Conservation (phyloP, 2,113 vertebrate species). For the Mixornis gularis region DNA sequence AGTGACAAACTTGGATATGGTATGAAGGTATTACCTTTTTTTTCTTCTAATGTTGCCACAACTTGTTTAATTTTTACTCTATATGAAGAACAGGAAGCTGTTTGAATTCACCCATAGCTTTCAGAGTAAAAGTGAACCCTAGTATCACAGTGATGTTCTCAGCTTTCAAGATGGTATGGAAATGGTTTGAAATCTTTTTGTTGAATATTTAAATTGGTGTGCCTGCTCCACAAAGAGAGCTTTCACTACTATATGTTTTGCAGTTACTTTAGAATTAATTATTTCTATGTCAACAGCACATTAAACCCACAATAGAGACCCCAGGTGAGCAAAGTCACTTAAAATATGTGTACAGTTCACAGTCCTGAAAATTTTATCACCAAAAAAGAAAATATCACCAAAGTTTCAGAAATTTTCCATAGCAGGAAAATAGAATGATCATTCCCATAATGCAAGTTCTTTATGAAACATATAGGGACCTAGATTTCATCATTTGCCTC, state of each 20-base stretch:
- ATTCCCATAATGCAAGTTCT: background rate
- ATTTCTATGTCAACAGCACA: background rate
- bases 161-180: background rate
- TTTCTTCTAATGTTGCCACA: rapidly evolving
- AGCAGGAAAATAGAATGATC: background rate
- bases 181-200: background rate
- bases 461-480: background rate
- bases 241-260: background rate
- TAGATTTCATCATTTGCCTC: background rate
- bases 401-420: background rate
- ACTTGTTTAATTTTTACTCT: background rate
- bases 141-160: rapidly evolving
- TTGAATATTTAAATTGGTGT: background rate
- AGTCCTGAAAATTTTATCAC: background rate
- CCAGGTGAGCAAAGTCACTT: background rate
- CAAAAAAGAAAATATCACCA: background rate
- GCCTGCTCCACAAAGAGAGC: background rate
- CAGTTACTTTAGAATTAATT: background rate
- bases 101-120: background rate
- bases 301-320: background rate
- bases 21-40: background rate
- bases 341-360: background rate
- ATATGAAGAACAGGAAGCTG: background rate
- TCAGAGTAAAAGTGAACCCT: background rate
- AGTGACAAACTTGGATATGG: rapidly evolving